Evolutionary conservation across 2,797 vertebrate species (phyloP), one percentile per base, ranked within the genome.

Genomic region (Anguilla anguilla): DNA sequence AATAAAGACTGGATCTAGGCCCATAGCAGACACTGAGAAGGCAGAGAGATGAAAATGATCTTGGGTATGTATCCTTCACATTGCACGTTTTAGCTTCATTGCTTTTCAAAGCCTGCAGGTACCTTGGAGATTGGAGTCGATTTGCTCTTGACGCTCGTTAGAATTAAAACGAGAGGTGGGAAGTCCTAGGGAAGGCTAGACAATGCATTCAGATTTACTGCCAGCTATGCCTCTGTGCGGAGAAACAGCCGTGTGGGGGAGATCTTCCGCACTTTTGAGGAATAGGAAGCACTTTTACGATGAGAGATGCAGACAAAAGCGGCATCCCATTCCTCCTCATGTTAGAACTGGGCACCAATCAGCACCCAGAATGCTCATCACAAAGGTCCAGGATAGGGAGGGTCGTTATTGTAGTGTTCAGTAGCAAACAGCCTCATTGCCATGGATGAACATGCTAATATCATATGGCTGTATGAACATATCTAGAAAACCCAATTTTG

Each of bases 191-290:
- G 39, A 79, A 79, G 17, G 35, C 74, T 22, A 64, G 31, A 39
- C 57, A 64, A 85, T 55, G 57, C 28, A 59, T 67, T 85, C 39
- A 25, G 43, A 25, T 85, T 25, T 85, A 49, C 11, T 46, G 10
- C 43, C 79, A 82, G 19, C 43, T 82, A 25, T 82, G 46, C 79
- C 46, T 4, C 79, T 49, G 79, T 49, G 79, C 4, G 7, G 79
- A 82, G 79, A 82, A 51, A n/a, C 46, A 82, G 79, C 79, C 43
- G n/a, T 51, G 19, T 82, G 79, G 79, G 79, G 79, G 79, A 82
- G 79, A 82, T 51, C 43, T 51, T 51, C 19, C n/a, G 79, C 43
- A 82, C 79, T 82, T 82, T 49, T 82, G 79, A 51, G 79, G 2
- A 82, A n/a, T 11, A 49, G 17, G 79, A 82, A 25, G 22, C 79